A percentile compares a stretch with the other conserved stretches of the same genome.
phyloP scores from a whole-genome alignment of 2,797 vertebrate genomes.

The Austrolebias charrua region DNA sequence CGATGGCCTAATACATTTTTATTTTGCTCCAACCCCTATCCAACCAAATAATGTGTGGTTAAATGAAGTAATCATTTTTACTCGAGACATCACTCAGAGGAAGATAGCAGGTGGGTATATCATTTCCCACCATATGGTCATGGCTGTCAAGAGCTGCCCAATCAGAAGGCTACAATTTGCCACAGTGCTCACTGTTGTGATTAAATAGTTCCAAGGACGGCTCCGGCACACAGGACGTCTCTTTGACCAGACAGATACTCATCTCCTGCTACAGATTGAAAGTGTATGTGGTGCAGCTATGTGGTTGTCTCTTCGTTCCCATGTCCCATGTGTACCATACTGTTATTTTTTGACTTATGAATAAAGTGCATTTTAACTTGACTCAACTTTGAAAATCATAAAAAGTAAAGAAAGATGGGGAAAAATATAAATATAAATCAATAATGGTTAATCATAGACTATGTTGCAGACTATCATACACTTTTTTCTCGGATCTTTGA shows the following conservation, averaged over 20 bases:
- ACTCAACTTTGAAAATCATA: constrained; percentile 61
- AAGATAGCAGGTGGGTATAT: constrained; percentile 84
- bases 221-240: constrained; percentile 71
- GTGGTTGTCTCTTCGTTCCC: constrained; percentile 62
- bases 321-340: constrained; percentile 52
- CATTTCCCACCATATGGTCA: constrained; percentile 83
- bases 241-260: constrained; percentile 80
- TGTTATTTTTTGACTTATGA: constrained; percentile 67
- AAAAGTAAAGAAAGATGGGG: constrained; percentile 54
- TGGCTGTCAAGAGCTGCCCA: constrained; percentile 77
- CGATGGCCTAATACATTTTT: constrained; percentile 67
- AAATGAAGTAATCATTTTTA: constrained; percentile 86
- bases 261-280: constrained; percentile 80
- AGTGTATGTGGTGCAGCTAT: constrained; percentile 65
- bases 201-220: constrained; percentile 82
- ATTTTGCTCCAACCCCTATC: constrained; percentile 68
- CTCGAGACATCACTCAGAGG: constrained; percentile 79
- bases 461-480: constrained; percentile 27
- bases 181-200: constrained; percentile 80
- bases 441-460: constrained; percentile 50
- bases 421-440: constrained; percentile 55
- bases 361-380: constrained; percentile 67
- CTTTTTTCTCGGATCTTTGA: constrained; percentile 17
- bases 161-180: constrained; percentile 80
- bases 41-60: constrained; percentile 78